Conservation (phyloP, 2,113 vertebrate genomes). For the Chaetorhynchus papuensis region DNA sequence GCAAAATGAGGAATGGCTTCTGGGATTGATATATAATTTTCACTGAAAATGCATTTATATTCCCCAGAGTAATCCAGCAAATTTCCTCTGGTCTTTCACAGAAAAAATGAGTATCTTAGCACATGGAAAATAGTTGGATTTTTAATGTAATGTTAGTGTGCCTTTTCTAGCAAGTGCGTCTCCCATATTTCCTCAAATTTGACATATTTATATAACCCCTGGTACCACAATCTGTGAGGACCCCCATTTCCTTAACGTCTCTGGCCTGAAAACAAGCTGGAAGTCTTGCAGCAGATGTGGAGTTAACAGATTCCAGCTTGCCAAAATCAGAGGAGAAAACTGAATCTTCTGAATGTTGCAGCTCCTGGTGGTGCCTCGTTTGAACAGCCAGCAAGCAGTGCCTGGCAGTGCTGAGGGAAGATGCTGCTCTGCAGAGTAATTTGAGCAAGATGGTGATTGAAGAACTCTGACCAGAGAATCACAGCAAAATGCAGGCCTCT, state of each 20-base stretch:
- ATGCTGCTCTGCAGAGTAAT: neutral
- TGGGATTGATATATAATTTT: neutral
- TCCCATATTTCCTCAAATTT: neutral
- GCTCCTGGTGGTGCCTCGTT: neutral
- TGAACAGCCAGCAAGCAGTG: fast-evolving
- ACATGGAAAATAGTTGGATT: neutral
- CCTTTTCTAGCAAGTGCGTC: neutral
- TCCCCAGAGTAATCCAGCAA: neutral
- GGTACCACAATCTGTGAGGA: neutral
- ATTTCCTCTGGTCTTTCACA: neutral
- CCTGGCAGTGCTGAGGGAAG: neutral
- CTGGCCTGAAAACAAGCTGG: neutral
- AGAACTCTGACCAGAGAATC: neutral
- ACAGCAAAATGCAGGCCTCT: neutral
- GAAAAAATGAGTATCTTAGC: neutral
- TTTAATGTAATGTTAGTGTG: neutral
- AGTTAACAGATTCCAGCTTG: neutral
- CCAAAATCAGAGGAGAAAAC: neutral
- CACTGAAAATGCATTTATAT: neutral
- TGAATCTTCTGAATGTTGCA: neutral
- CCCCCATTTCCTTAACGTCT: neutral
- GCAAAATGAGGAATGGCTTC: neutral
- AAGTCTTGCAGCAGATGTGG: neutral
- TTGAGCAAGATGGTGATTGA: neutral
- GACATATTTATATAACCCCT: neutral